Evolutionary conservation across 2,888 invertebrate species (phyloP).

Genomic region (Macrosoma leucophasiata): DNA sequence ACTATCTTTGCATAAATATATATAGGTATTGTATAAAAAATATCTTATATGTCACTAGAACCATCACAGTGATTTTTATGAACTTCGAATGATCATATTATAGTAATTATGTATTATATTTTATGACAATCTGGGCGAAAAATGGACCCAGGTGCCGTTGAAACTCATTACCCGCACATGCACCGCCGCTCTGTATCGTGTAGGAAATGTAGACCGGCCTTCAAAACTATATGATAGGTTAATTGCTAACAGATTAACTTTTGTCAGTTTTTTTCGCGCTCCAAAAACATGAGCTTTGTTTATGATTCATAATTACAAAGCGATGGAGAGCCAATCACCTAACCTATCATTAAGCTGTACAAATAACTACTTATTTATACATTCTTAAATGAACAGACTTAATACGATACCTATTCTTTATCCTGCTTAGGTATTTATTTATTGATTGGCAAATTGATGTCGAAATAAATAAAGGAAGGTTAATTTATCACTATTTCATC

Average conservation of each 20-base stretch:
- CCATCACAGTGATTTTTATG: too few relatives aligned
- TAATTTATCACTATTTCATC: constrained; percentile 40
- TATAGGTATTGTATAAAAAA: too few relatives aligned
- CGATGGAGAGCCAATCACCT: constrained; percentile 59
- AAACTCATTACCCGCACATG: too few relatives aligned
- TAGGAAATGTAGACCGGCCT: too few relatives aligned
- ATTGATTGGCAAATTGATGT: constrained; percentile 40
- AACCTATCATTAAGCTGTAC: constrained; percentile 69
- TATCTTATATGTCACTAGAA: too few relatives aligned
- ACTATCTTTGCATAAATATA: too few relatives aligned
- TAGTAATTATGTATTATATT: too few relatives aligned
- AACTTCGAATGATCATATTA: too few relatives aligned
- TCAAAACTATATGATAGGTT: constrained; percentile 69
- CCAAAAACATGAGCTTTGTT: constrained; percentile 54
- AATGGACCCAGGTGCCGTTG: too few relatives aligned
- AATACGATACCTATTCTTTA: constrained; percentile 44
- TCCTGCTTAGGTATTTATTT: constrained; percentile 48
- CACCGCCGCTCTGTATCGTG: too few relatives aligned
- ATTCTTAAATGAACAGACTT: constrained; percentile 45
- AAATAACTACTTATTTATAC: constrained; percentile 67
- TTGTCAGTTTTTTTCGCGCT: constrained; percentile 60
- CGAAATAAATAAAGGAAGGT: constrained; percentile 15
- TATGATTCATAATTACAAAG: constrained; percentile 71
- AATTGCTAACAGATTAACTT: constrained; percentile 70
- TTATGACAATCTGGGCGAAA: too few relatives aligned